Conservation (phyloP, 2,888 invertebrate species). For the Harpalus rubripes region DNA sequence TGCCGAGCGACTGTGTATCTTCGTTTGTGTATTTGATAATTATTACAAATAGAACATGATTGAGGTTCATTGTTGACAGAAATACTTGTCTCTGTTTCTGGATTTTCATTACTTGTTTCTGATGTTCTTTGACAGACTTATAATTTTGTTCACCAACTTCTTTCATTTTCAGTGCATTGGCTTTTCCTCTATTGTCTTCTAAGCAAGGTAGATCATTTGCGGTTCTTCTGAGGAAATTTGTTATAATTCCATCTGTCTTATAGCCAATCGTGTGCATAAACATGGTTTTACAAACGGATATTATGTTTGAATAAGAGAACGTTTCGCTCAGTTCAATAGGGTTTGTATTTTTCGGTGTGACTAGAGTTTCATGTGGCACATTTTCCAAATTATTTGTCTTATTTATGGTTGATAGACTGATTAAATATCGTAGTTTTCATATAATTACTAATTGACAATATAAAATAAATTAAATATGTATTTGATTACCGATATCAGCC, state of each 20-base stretch:
- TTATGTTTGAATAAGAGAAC: neutral
- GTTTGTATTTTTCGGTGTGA: neutral
- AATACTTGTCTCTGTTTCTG: constrained; percentile 6
- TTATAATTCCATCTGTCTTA: constrained; percentile 9
- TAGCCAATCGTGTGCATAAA: constrained; percentile 20
- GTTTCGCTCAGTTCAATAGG: constrained; percentile 12
- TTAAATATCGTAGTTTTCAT: no score
- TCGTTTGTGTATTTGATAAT: constrained; percentile 8
- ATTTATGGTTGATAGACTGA: constrained; percentile 1
- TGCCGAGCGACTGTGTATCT: constrained; percentile 9
- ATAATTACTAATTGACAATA: neutral
- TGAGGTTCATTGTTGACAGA: constrained; percentile 9
- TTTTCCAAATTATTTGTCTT: neutral
- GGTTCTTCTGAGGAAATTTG: constrained; percentile 11
- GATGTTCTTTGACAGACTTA: constrained; percentile 3
- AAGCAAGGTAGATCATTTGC: neutral
- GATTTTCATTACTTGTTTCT: constrained; percentile 1
- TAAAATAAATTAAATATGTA: neutral
- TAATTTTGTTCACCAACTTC: constrained; percentile 12
- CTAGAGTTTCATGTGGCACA: no score
- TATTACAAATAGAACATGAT: constrained; percentile 11
- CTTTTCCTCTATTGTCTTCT: constrained; percentile 1
- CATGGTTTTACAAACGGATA: constrained; percentile 16
- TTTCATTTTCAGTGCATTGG: constrained; percentile 7
- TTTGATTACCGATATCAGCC: neutral